Evolutionary conservation across 2,113 vertebrate species (phyloP).

Genomic region (Butorides virescens): DNA sequence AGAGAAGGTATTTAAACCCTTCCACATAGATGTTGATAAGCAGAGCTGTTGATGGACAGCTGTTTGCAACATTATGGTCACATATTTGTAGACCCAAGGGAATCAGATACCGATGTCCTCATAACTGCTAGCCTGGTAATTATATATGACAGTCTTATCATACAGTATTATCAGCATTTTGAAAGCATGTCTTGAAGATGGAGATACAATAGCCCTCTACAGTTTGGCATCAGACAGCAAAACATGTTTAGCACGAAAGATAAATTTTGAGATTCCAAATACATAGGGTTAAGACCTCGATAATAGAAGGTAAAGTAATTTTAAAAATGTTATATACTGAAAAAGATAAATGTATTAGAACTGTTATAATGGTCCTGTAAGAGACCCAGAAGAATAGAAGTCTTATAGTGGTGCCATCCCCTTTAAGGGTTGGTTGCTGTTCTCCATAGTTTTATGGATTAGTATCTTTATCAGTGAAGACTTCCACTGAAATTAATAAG

Average conservation of each 20-base stretch:
- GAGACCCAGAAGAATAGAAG: neutral
- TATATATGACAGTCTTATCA: constrained; percentile 60
- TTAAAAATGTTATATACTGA: neutral
- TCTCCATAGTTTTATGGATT: constrained; percentile 8
- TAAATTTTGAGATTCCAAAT: constrained; percentile 4
- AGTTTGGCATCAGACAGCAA: neutral
- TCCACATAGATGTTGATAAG: constrained; percentile 15
- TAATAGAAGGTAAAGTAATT: constrained; percentile 11
- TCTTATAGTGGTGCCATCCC: neutral
- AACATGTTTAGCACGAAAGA: neutral
- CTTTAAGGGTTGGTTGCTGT: neutral
- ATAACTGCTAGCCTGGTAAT: constrained; percentile 38
- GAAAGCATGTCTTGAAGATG: constrained; percentile 3
- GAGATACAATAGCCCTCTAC: neutral
- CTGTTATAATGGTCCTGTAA: neutral
- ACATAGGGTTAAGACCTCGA: neutral
- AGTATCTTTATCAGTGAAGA: neutral
- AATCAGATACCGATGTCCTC: constrained; percentile 35
- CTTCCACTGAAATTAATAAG: constrained; percentile 5
- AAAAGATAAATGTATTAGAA: constrained; percentile 18
- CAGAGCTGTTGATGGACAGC: constrained; percentile 40
- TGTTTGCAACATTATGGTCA: constrained; percentile 27
- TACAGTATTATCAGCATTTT: constrained; percentile 36
- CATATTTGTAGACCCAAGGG: constrained; percentile 41
- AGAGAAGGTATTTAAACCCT: constrained; percentile 15